Base-by-base conservation (phyloP, 2,113 vertebrate genomes). In the Siniperca chuatsi region DNA sequence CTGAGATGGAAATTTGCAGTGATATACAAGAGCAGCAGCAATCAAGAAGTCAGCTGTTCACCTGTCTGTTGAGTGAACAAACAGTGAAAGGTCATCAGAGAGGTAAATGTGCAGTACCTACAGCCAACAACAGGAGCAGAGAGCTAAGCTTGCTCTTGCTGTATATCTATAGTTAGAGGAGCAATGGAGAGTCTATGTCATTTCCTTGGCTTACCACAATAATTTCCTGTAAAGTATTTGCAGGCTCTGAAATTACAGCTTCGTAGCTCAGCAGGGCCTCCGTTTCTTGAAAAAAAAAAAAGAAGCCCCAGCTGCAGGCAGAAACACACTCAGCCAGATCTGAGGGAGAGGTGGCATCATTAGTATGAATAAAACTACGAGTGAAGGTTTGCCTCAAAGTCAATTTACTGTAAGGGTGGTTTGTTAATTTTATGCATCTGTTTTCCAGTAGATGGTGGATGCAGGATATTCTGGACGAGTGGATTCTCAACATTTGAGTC, bases 181-280 rank as follows among this genome's bases (percentile, higher is more conserved):
- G 82, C 16, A 23, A n/a, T 74, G 87, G 82, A 72, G 80, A 90
- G 74, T 75, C 81, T 23, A 89, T 92, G 92, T 92, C 44, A 94
- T 92, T 94, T 95, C 93, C 92, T 88, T 82, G 93, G 92, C 75
- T 94, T 79, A 93, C 95, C 95, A 90, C 94, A 96, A 85, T 86
- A 89, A 94, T 95, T 95, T 95, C 95, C 95, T 95, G 92, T 89
- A 16, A 93, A 92, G 93, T 92, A 93, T 94, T 90, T 93, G 84
- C 76, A 94, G 94, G 67, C 87, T 89, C 88, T 91, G 85, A 92
- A 95, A 93, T 94, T 92, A 93, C 92, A 94, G 92, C 83, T 83
- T 91, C 18, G 18, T 48, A 75, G 48, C 89, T 89, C 81, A 69
- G 74, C 66, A 25, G 42, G 77, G 58, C 78, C 58, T 86, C 48